Base-by-base conservation (phyloP, 2,113 vertebrate species). In the Crypturellus undulatus region DNA sequence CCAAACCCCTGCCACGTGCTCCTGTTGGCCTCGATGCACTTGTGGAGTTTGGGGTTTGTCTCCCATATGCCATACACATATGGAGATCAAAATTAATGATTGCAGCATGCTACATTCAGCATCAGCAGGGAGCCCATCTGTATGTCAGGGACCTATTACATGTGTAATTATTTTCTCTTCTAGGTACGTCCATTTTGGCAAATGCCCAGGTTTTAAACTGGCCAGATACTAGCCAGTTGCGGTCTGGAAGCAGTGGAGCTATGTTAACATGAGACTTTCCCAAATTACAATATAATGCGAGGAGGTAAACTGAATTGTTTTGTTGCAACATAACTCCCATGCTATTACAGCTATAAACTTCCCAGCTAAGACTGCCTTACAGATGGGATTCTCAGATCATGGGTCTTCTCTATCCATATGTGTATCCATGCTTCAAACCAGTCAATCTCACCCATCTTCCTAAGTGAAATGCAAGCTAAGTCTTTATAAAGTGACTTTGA, bases 11-110 rank as follows among this genome's bases (percentile, higher is more conserved):
- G 49, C 32, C 30, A 18, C 4, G 0, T 30, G 69, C 40, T 70
- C 45, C 77, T 4, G 24, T 54, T 20, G 49, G 47, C 36, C 47
- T 30, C 54, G 1, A 0, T 6, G 30, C 6, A 2, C 32, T 25
- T 49, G 52, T 34, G 10, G 20, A 7, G 19, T 4, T 3, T 0
- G 0, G 22, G 49, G 12, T 11, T 70, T 3, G 30, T 24, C 22
- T 24, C 43, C 40, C 22, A 13, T 0, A 0, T 13, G 38, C 21
- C 2, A 0, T 8, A 15, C 16, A 4, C 0, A 0, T 8, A 36
- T 34, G 19, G 34, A 36, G 16, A 30, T 21, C 59, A 62, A 19
- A 77, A 28, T 21, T 4, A 73, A 42, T 3, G 15, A 32, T 6
- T 2, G 7, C 63, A 34, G 8, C 8, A 8, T 1, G 25, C 3